Evolutionary conservation across 2,888 invertebrate genomes (phyloP), one percentile per base, ranked within the genome.

Genomic region (Cistogaster globosa): DNA sequence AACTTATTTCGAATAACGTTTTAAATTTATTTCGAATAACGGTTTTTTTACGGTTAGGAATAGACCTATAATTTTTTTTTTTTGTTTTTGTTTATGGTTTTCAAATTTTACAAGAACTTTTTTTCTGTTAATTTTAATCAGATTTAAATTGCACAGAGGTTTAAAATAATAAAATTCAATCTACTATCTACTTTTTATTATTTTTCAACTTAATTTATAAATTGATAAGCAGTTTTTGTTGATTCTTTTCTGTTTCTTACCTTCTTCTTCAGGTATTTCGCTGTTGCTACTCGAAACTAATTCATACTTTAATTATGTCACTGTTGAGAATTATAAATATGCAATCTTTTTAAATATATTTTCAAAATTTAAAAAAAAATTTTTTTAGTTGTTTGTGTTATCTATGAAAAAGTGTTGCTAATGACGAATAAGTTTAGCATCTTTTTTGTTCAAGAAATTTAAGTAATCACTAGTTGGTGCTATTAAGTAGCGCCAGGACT

Each of bases 261-360:
- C 51, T 22, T 55, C 2, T 60, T 77, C 5, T 48, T 60, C 26
- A 55, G 53, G 18, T 69, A 58, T 22, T 67, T 26, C 42, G 26
- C 53, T 74, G 42, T 76, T 76, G 58, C 69, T 76, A 65, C 12
- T 83, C 22, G 20, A 48, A 65, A 42, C 65, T 9, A 11, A 1
- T 12, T 42, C 8, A 42, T 32, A 42, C 18, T 32, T 63, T 57
- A 72, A 80, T 80, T 84, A 76, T 84, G 80, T 80, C 80, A 77
- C 67, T 32, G 5, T 32, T 32, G 6, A 7, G 6, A 65, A 12
- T 42, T 12, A 42, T 42, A 42, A 42, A 42, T 42, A 3, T 42
- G 12, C 11, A 42, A 42, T 7, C 12, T 12, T 12, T 11, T 7
- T 12, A 42, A 42, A 42, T 1, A 12, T 38, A 11, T 38, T 6